Base-by-base conservation (phyloP, 2,888 invertebrate species). In the Crocallis elinguaria region DNA sequence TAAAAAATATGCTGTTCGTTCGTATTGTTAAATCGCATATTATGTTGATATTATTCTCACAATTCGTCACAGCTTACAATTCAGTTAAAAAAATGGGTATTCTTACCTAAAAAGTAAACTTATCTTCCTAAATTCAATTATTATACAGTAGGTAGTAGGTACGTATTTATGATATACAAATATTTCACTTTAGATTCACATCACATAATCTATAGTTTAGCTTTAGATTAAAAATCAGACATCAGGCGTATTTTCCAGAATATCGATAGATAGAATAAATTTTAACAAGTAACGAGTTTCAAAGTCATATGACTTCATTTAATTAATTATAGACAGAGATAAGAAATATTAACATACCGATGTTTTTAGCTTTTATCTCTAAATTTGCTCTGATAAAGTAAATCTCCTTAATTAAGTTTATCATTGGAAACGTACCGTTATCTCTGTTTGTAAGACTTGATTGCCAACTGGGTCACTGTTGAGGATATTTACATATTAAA, bases 401-500 rank as follows among this genome's bases (percentile, higher is more conserved):
- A 74, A 75, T 75, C 69, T 72, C 64, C 48, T 58, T 68, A 50
- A 71, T 75, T 71, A 60, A 68, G 60, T 66, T 77, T 78, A 79
- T 77, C 77, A 62, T 67, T 67, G 49, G 52, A 54, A 66, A 66
- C 61, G 65, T 58, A 32, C 49, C 50, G 49, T 60, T 71, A 72
- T 72, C 69, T 48, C 36, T 58, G 49, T 60, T 57, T 52, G 39
- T 43, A 13, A 42, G 27, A 37, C 55, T 52, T 51, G 67, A 74
- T 75, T 74, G 62, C 63, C 57, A 82, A 80, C 68, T 76, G 64
- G 78, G 84, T 77, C 76, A 75, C 53, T 65, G 63, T 70, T 69
- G 35, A 52, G 14, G 72, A 64, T 63, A 62, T 60, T 50, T 25
- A 38, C 21, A 11, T 32, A 48, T 19, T 2, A 32, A 32, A 32